These are phyloP conservation scores for Leptocoma aspasia DNA, from an alignment of 2,113 vertebrate species.

Conservation along the genomic window DNA sequence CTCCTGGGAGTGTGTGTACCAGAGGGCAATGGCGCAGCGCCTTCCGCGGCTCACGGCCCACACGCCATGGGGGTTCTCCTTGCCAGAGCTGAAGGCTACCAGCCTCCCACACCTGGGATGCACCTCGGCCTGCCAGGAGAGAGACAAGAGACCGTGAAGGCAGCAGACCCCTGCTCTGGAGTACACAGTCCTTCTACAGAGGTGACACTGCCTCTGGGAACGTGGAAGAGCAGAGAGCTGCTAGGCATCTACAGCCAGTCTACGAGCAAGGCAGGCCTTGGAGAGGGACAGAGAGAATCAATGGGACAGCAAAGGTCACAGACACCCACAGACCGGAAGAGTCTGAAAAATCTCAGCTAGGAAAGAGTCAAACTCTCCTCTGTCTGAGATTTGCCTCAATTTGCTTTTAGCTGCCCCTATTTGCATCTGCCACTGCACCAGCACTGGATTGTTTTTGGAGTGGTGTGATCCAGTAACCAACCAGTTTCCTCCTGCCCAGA, in stretches of 20 bases:
- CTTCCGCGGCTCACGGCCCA: constrained; percentile 84
- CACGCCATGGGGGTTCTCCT: constrained; percentile 91
- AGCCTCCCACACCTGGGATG: constrained; percentile 89
- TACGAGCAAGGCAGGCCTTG: neutral
- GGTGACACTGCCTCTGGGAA: neutral
- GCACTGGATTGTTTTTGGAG: neutral
- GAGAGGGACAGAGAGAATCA: neutral
- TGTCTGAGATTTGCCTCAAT: constrained; percentile 59
- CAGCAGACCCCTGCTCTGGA: neutral
- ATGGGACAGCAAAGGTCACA: neutral
- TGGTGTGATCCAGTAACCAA: neutral
- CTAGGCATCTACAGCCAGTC: neutral
- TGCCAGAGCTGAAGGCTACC: constrained; percentile 90
- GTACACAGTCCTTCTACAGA: neutral
- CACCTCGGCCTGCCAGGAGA: constrained; percentile 79
- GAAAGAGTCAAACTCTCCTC: neutral
- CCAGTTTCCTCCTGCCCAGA: neutral
- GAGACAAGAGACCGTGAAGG: neutral
- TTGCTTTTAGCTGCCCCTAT: constrained; percentile 62
- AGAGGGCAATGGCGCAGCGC: constrained; percentile 88
- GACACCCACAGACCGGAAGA: neutral
- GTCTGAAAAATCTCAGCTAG: neutral
- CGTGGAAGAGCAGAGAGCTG: rapidly evolving
- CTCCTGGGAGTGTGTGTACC: constrained; percentile 88
- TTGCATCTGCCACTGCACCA: constrained; percentile 47